Conservation (phyloP, 1,140 invertebrate genomes). For the Bombus confusus region DNA sequence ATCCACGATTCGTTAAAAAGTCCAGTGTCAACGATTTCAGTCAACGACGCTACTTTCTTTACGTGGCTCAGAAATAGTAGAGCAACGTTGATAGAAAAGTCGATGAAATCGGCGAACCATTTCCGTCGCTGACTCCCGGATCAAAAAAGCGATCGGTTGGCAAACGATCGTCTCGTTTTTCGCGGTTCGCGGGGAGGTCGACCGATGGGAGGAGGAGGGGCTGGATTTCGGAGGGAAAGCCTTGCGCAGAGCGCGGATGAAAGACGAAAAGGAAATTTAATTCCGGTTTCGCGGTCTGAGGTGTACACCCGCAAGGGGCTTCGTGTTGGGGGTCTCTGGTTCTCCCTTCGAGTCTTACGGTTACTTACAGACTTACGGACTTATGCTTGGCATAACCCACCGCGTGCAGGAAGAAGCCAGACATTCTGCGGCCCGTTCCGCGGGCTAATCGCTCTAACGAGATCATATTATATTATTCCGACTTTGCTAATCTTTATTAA, state of each 20-base stretch:
- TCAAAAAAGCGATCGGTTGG: conserved; percentile 17
- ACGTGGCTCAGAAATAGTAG: accelerated
- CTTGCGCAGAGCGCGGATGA: neutral
- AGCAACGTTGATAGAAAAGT: accelerated
- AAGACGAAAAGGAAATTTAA: conserved; percentile 73
- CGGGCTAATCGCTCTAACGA: conserved; percentile 81
- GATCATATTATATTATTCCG: conserved; percentile 82
- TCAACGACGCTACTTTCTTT: too few relatives aligned
- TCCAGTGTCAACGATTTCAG: too few relatives aligned
- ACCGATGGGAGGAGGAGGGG: accelerated
- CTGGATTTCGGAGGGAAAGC: neutral
- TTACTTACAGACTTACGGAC: conserved; percentile 79
- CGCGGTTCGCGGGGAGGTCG: neutral
- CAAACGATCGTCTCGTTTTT: neutral
- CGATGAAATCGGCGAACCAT: too few relatives aligned
- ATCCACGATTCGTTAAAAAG: too few relatives aligned
- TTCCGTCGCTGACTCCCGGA: too few relatives aligned
- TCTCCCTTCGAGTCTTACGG: conserved; percentile 75
- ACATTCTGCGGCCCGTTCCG: conserved; percentile 76
- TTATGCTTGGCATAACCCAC: conserved; percentile 64
- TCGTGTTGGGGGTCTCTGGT: conserved; percentile 68
- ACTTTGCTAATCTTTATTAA: conserved; percentile 82
- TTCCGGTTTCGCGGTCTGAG: conserved; percentile 77
- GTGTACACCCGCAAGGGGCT: conserved; percentile 72
- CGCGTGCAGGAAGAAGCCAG: conserved; percentile 78